Evolutionary conservation across 1,140 invertebrate species (phyloP), one percentile per base, ranked within the genome.

Genomic region (Telenomus remus): DNA sequence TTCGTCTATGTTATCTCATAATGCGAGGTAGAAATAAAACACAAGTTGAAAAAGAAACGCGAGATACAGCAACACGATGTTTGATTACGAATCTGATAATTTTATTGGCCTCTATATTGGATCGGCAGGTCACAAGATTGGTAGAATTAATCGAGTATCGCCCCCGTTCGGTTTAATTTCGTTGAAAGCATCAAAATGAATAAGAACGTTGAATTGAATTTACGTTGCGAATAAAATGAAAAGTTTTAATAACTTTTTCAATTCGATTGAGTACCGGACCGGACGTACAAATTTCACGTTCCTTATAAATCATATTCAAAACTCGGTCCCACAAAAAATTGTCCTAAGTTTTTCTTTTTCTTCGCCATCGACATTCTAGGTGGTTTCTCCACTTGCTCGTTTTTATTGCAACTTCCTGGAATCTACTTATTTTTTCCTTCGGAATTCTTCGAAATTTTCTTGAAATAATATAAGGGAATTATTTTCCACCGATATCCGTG

Each of bases 401-500:
- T 16, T 69, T 65, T 27, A 27, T 69, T 59, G 33, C 49, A 10
- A 42, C 65, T 42, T 60, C 48, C 55, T 33, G 65, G 54, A 53
- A 59, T 47, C 59, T 53, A 59, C 49, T 55, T 9, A 13, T 27
- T 27, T n/a, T n/a, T n/a, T n/a, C n/a, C n/a, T n/a, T n/a, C n/a
- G n/a, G n/a, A n/a, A n/a, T n/a, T n/a, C n/a, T n/a, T n/a, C n/a
- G n/a, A n/a, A n/a, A n/a, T n/a, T n/a, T n/a, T n/a, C 43, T 53
- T 27, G 33, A 68, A 13, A 51, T 68, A 53, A 51, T 68, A 60
- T 69, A 53, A 34, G 65, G 46, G 56, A 69, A 69, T 69, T 51
- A 69, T 57, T 34, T 53, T 42, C 27, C 43, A 0, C 33, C 49
- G 19, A 53, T 44, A 59, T 59, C 39, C 37, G 37, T 8, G 12